Conservation (phyloP, 2,888 invertebrate species). For the Blera fallax region DNA sequence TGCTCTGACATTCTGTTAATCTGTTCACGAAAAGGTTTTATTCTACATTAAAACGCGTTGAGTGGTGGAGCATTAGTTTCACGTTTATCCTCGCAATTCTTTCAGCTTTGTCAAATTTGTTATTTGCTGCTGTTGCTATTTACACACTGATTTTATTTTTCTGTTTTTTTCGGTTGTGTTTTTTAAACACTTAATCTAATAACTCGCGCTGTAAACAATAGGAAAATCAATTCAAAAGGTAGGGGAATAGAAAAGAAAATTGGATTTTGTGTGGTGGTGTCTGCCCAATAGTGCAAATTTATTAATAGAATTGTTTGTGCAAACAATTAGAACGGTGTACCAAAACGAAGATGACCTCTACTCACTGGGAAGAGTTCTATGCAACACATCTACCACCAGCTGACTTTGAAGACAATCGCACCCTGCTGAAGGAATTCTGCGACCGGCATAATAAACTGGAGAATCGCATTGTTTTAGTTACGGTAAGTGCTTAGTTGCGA, state of each 20-base stretch:
- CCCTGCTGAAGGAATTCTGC: constrained; percentile 88
- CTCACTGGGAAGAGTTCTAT: constrained; percentile 93
- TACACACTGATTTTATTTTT: neutral
- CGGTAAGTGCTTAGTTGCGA: constrained; percentile 84
- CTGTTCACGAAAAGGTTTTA: constrained; percentile 30
- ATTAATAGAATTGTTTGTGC: constrained; percentile 48
- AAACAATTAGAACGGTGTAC: constrained; percentile 28
- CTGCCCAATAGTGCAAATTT: constrained; percentile 27
- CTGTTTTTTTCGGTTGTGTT: neutral
- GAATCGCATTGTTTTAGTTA: constrained; percentile 89
- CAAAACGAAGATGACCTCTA: constrained; percentile 63
- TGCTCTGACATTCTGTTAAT: no score
- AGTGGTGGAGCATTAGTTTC: neutral
- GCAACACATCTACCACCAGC: constrained; percentile 89
- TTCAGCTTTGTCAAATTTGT: constrained; percentile 27
- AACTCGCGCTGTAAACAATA: neutral
- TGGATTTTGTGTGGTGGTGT: constrained; percentile 22
- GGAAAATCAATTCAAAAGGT: constrained; percentile 40
- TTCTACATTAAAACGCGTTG: constrained; percentile 34
- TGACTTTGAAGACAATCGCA: constrained; percentile 89
- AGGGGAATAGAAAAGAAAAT: constrained; percentile 4
- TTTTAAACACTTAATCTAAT: neutral
- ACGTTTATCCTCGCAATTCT: constrained; percentile 31
- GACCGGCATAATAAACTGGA: constrained; percentile 86
- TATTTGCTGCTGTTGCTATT: constrained; percentile 26